A percentile compares a stretch with the other conserved stretches of the same genome.
Conservation (phyloP, 2,888 invertebrate genomes). For the Euphydryas editha region DNA sequence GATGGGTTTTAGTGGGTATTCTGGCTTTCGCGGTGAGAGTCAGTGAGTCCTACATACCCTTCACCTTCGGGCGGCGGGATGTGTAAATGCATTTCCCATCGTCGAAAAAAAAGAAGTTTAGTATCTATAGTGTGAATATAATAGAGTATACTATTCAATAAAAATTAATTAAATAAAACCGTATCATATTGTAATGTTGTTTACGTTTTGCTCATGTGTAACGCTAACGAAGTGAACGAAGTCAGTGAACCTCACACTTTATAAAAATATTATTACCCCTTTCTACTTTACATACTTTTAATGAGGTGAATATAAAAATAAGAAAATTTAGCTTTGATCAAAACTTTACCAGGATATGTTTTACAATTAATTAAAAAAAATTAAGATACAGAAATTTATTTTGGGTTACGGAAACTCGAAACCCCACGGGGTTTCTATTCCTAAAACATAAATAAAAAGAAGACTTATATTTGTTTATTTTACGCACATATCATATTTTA, state of each 20-base stretch:
- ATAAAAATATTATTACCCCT: slow-evolving; percentile 12
- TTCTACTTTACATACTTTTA: slow-evolving; percentile 9
- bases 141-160: background rate
- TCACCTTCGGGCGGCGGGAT: too few relatives aligned
- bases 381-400: background rate
- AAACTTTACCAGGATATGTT: background rate
- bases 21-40: too few relatives aligned
- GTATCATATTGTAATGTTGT: slow-evolving; percentile 25
- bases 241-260: slow-evolving; percentile 29
- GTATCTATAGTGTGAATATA: background rate
- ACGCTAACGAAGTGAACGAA: slow-evolving; percentile 24
- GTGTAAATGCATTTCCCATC: background rate
- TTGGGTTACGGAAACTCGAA: background rate
- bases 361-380: background rate
- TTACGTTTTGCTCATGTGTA: slow-evolving; percentile 34
- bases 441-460: background rate
- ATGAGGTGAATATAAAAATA: slow-evolving; percentile 5
- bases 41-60: too few relatives aligned
- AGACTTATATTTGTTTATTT: background rate
- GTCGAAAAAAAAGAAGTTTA: background rate
- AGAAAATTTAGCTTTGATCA: background rate
- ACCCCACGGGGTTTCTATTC: background rate
- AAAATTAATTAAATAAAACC: slow-evolving; percentile 11
- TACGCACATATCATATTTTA: background rate
- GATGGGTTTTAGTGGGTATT: too few relatives aligned